Percentiles rank a stretch among this genome's conserved stretches.
These are phyloP conservation scores for Takifugu ocellatus DNA, from an alignment of 2,797 vertebrate species.

Conservation along the genomic window DNA sequence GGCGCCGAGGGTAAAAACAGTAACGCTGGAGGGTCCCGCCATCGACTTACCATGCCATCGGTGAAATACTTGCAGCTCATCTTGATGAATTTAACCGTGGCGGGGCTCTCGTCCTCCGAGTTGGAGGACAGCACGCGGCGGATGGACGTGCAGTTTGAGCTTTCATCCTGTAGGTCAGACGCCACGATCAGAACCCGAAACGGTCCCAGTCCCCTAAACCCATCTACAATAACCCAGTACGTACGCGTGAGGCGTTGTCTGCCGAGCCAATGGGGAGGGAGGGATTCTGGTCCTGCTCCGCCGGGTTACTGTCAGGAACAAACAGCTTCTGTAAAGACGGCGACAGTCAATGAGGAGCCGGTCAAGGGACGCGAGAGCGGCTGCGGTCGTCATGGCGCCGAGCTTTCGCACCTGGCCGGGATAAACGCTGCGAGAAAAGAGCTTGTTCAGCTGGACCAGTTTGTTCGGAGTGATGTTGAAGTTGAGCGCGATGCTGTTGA, in stretches of 20 bases:
- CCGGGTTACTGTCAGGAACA: conserved; percentile 71
- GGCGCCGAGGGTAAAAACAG: no score
- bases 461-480: conserved; percentile 97
- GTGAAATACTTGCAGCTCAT: conserved; percentile 99
- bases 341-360: conserved; percentile 7
- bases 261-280: conserved; percentile 28
- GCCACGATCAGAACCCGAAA: not conserved
- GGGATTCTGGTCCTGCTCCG: conserved; percentile 48
- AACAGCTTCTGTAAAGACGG: conserved; percentile 70
- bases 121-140: conserved; percentile 86
- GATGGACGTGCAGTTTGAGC: conserved; percentile 78
- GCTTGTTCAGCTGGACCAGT: conserved; percentile 93
- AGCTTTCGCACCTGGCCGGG: conserved; percentile 87
- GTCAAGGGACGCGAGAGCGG: not conserved
- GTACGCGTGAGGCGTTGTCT: conserved; percentile 53
- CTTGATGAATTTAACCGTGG: conserved; percentile 93
- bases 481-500: conserved; percentile 92
- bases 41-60: conserved; percentile 89
- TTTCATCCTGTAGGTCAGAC: conserved; percentile 73
- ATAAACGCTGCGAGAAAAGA: conserved; percentile 90
- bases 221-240: conserved; percentile 2
- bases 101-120: conserved; percentile 93
- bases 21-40: no score
- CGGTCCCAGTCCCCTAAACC: not conserved
- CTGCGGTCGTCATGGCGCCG: not conserved